These are phyloP conservation scores for Griposia aprilina DNA, from an alignment of 2,888 invertebrate genomes.

Conservation along the genomic window DNA sequence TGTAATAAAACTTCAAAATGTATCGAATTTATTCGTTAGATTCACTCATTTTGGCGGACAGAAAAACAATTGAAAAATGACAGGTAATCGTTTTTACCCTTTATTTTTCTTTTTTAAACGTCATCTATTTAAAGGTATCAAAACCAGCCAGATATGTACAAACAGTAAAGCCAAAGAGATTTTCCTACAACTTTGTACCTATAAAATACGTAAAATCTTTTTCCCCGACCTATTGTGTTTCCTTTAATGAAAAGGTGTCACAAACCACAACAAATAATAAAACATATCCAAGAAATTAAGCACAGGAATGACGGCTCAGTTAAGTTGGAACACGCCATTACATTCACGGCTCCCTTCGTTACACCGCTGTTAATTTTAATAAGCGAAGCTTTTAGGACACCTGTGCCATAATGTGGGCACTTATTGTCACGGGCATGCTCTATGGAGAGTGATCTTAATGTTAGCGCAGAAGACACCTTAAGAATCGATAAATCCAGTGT, in stretches of 20 bases:
- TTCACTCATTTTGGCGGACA: no score
- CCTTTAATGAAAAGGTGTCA: conserved; percentile 11
- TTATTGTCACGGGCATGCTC: conserved; percentile 23
- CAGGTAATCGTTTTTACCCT: no score
- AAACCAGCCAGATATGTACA: no score
- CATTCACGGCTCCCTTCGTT: conserved; percentile 40
- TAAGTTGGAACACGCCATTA: conserved; percentile 52
- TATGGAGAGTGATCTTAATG: conserved; percentile 2
- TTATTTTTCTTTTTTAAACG: no score
- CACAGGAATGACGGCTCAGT: conserved; percentile 52
- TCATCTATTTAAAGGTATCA: no score
- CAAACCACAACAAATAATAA: conserved; percentile 53
- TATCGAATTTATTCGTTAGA: no score
- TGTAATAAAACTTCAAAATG: no score
- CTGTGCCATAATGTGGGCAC: conserved; percentile 40
- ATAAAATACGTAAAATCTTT: no score
- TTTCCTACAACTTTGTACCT: no score
- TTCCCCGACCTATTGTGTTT: neutral
- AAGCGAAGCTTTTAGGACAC: conserved; percentile 42
- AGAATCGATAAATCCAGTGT: neutral
- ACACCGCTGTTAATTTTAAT: conserved; percentile 61
- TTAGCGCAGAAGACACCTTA: neutral
- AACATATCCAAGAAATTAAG: conserved; percentile 61
- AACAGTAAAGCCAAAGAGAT: no score
- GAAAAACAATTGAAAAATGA: no score